Percentiles rank a stretch among this genome's conserved stretches.
Conservation (phyloP, 2,113 vertebrate genomes). For the Sylvilagus bachmani region DNA sequence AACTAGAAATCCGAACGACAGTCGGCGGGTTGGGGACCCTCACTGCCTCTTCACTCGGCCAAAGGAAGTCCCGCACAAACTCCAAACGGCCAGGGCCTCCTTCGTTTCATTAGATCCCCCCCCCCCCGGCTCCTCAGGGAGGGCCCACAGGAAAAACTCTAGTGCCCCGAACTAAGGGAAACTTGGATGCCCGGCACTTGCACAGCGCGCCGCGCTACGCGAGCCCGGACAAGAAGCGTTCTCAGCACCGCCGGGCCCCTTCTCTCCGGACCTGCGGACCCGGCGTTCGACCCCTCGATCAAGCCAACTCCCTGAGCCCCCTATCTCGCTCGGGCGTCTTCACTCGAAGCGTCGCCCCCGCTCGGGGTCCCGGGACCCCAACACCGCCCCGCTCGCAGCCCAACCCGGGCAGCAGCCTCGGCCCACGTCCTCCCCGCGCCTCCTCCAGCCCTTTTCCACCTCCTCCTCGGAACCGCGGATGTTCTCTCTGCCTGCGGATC, state of each 20-base stretch:
- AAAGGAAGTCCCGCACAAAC: not conserved
- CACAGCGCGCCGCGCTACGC: not conserved
- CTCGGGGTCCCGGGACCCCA: not conserved
- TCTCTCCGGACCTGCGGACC: not conserved
- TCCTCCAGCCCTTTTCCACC: not conserved
- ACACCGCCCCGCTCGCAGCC: not conserved
- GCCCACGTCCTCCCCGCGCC: not conserved
- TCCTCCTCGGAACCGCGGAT: not conserved
- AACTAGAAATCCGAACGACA: conserved; percentile 31
- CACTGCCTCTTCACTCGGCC: not conserved
- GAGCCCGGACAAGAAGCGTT: not conserved
- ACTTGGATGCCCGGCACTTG: not conserved
- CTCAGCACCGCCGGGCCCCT: not conserved
- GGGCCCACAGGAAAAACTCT: not conserved
- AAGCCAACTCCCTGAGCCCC: not conserved
- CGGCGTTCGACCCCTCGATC: not conserved
- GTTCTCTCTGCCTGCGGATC: not conserved
- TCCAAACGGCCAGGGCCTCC: not conserved
- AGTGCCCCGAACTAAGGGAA: not conserved
- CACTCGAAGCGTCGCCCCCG: not conserved
- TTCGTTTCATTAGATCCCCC: not conserved
- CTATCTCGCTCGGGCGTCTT: not conserved
- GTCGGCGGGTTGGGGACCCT: not conserved
- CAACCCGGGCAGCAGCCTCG: not conserved
- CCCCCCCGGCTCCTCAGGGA: not conserved